Evolutionary conservation across 2,797 vertebrate species (phyloP).

Genomic region (Poecilia wingei): DNA sequence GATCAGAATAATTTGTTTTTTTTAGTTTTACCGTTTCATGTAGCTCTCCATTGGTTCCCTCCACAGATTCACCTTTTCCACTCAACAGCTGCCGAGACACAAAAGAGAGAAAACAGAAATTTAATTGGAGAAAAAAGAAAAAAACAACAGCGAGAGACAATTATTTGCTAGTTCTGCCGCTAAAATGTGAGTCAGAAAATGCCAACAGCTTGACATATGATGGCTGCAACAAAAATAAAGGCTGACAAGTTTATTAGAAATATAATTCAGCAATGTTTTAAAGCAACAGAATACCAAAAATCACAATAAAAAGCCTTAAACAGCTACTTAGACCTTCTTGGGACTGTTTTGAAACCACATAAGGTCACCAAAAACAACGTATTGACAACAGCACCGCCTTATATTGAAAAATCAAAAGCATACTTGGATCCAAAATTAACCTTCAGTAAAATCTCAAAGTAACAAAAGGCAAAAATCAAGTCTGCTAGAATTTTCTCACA

Average conservation of each 20-base stretch:
- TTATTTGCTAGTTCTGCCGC: not conserved
- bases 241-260: not conserved
- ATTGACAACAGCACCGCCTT: not conserved
- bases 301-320: not conserved
- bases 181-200: not conserved
- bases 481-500: no score
- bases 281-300: not conserved
- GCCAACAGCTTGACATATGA: no score
- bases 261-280: not conserved
- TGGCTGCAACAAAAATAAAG: not conserved
- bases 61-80: conserved; percentile 34
- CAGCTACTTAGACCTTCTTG: not conserved
- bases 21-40: conserved; percentile 52
- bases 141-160: not conserved
- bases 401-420: not conserved
- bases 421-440: not conserved
- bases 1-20: not conserved
- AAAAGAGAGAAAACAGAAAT: conserved; percentile 1
- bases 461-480: not conserved
- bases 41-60: conserved; percentile 47
- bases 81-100: conserved; percentile 49
- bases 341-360: no score
- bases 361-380: not conserved
- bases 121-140: not conserved
- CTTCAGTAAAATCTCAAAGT: not conserved